Evolutionary conservation across 2,888 invertebrate genomes (phyloP).

Genomic region (Pantelozetes paolii): DNA sequence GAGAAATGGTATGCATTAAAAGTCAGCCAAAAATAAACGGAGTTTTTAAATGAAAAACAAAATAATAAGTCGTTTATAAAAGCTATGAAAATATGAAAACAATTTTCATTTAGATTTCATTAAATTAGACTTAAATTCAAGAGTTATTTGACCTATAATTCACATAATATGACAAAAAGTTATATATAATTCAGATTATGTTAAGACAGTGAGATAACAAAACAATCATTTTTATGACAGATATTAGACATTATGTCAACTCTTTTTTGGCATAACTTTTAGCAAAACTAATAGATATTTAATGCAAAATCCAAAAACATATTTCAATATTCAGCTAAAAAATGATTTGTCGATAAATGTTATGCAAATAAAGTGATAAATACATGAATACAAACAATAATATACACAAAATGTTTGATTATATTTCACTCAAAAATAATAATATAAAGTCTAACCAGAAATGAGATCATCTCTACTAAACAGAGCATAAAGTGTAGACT

Average conservation of each 20-base stretch:
- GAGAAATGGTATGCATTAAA: too few species aligned
- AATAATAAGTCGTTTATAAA: neutral
- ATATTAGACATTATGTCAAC: neutral
- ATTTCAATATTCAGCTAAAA: neutral
- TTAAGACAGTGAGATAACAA: neutral
- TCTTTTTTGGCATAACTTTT: too few species aligned
- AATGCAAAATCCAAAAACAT: too few species aligned
- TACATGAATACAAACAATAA: neutral
- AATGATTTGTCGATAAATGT: neutral
- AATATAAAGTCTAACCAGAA: neutral
- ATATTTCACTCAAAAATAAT: neutral
- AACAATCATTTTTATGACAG: neutral
- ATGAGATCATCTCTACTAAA: conserved; percentile 8
- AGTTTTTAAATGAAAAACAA: neutral
- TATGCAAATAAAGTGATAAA: neutral
- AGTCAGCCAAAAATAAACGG: neutral
- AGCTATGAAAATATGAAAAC: neutral
- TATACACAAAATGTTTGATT: neutral
- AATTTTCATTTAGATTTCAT: neutral
- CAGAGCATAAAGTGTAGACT: conserved; percentile 8
- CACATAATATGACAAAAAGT: neutral
- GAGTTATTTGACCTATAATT: neutral
- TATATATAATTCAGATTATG: too few species aligned
- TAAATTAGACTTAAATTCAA: neutral
- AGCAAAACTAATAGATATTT: too few species aligned